These are phyloP conservation scores for Pocillopora verrucosa DNA, from an alignment of 64 coral and sea anemone species.

Conservation along the genomic window DNA sequence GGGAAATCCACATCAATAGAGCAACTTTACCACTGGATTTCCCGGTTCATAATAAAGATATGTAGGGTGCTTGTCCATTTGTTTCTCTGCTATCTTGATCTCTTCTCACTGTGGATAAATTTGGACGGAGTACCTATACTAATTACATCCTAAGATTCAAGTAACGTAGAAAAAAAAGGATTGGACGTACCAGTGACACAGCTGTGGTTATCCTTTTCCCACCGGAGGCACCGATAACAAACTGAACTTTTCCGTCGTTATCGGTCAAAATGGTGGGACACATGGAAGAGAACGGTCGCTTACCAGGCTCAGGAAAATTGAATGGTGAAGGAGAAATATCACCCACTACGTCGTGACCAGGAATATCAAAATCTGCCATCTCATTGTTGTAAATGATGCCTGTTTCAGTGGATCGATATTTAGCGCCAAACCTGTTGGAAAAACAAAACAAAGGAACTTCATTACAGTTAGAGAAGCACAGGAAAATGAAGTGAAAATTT, in stretches of 20 bases:
- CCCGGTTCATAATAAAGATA: too few species aligned
- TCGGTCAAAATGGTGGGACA: conserved; percentile 70
- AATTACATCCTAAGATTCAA: too few species aligned
- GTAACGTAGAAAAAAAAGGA: not conserved
- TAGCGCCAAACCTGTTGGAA: conserved; percentile 73
- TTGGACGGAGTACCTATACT: not conserved
- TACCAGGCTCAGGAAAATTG: conserved; percentile 70
- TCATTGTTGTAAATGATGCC: conserved; percentile 95
- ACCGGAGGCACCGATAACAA: conserved; percentile 82
- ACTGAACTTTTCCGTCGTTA: conserved; percentile 29
- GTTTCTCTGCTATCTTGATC: not conserved
- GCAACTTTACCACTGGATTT: too few species aligned
- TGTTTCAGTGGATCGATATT: conserved; percentile 77
- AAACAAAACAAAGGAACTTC: not conserved
- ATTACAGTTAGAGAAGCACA: too few species aligned
- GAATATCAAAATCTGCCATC: conserved; percentile 85
- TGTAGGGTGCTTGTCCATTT: too few species aligned
- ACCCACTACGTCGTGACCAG: not conserved
- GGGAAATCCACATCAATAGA: too few species aligned
- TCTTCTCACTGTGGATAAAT: too few species aligned
- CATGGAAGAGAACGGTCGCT: conserved; percentile 68
- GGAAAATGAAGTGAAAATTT: too few species aligned
- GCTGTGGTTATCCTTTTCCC: conserved; percentile 71
- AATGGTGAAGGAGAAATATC: conserved; percentile 57
- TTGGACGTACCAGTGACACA: conserved; percentile 50